A percentile compares a stretch with the other conserved stretches of the same genome.
Evolutionary conservation across 2,888 invertebrate species (phyloP).

Genomic region (Scaptomyza flava): DNA sequence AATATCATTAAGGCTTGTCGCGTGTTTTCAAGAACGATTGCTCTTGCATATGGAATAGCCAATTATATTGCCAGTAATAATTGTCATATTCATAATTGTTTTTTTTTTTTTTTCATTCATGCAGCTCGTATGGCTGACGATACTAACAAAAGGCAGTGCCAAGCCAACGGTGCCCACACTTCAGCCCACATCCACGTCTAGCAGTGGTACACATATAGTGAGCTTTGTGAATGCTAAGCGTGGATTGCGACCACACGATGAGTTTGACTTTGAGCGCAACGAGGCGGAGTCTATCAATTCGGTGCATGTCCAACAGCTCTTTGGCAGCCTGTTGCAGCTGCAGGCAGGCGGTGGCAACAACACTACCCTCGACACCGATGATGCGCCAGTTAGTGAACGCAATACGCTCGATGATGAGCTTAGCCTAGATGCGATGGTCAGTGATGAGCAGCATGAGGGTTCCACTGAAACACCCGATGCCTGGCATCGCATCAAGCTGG

Average conservation of each 20-base stretch:
- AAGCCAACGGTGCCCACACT: constrained; percentile 36
- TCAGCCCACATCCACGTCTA: constrained; percentile 41
- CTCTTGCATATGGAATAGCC: constrained; percentile 57
- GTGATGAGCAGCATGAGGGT: constrained; percentile 74
- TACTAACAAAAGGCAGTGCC: constrained; percentile 28
- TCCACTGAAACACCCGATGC: constrained; percentile 43
- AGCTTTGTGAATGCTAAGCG: constrained; percentile 67
- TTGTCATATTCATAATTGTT: constrained; percentile 1
- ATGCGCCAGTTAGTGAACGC: constrained; percentile 52
- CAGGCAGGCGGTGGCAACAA: constrained; percentile 53
- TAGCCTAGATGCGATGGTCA: constrained; percentile 38
- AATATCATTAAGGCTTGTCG: constrained; percentile 52
- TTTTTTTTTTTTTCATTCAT: neutral
- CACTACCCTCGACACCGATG: constrained; percentile 62
- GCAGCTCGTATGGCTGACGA: constrained; percentile 57
- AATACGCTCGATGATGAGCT: constrained; percentile 71
- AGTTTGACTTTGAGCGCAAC: constrained; percentile 73
- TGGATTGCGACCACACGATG: constrained; percentile 39
- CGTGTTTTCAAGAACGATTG: constrained; percentile 24
- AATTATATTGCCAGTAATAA: constrained; percentile 51
- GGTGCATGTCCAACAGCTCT: constrained; percentile 61
- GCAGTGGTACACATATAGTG: constrained; percentile 63
- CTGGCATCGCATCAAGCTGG: constrained; percentile 77
- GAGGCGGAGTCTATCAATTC: constrained; percentile 57
- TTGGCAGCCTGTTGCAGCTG: constrained; percentile 65